Evolutionary conservation across 2,113 vertebrate genomes (phyloP).

Genomic region (Speoplatyrhinus poulsoni): DNA sequence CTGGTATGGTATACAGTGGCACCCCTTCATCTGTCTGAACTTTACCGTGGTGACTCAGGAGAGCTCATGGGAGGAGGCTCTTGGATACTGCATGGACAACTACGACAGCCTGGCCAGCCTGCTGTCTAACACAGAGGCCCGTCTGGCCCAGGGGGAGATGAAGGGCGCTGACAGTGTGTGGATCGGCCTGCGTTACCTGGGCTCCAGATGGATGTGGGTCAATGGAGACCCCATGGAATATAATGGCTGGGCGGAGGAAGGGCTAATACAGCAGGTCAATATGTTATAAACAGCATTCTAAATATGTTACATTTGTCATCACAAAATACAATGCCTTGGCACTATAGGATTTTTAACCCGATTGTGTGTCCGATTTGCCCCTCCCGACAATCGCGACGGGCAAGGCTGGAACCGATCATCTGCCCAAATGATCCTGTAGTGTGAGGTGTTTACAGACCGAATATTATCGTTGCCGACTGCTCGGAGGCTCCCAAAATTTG

Average conservation of each 20-base stretch:
- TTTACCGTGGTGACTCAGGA: background rate
- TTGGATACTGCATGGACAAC: constrained; percentile 34
- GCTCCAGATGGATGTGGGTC: constrained; percentile 37
- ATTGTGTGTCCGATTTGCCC: too few relatives aligned
- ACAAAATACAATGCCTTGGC: too few relatives aligned
- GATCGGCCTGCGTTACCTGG: constrained; percentile 16
- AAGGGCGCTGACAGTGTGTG: background rate
- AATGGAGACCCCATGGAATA: constrained; percentile 1
- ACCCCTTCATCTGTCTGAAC: constrained; percentile 23
- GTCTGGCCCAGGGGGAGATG: constrained; percentile 18
- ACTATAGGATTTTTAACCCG: too few relatives aligned
- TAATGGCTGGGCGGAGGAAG: background rate
- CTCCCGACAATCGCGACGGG: too few relatives aligned
- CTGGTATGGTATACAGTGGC: too few relatives aligned
- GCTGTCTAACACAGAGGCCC: constrained; percentile 2
- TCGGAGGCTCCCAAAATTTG: too few relatives aligned
- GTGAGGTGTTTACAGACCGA: too few relatives aligned
- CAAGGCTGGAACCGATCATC: too few relatives aligned
- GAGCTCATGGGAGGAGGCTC: constrained; percentile 42
- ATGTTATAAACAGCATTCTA: too few relatives aligned
- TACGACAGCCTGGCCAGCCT: background rate
- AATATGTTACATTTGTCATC: too few relatives aligned
- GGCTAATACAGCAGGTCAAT: background rate
- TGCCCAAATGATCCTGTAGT: too few relatives aligned
- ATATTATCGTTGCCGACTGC: too few relatives aligned